These are phyloP conservation scores for Potorous gilbertii DNA, from an alignment of 2,797 vertebrate species.

Conservation along the genomic window DNA sequence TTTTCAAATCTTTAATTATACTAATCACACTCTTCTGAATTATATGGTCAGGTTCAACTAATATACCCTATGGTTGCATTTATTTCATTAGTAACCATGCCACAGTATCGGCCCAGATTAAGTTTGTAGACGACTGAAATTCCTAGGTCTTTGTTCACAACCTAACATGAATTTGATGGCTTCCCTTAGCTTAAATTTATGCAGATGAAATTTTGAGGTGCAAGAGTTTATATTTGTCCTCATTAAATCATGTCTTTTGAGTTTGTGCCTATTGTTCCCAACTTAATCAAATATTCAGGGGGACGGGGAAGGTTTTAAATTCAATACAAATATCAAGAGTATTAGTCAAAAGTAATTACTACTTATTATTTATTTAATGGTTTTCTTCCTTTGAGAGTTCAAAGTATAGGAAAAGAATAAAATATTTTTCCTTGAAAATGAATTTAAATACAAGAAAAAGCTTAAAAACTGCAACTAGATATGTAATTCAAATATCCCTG, in stretches of 20 bases:
- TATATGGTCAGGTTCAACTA: not conserved
- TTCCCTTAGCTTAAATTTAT: not conserved
- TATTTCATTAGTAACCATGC: not conserved
- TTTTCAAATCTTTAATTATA: not conserved
- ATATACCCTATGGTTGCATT: not conserved
- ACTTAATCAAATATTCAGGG: not conserved
- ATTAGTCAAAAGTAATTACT: not conserved
- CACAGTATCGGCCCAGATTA: not conserved
- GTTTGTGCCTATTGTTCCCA: not conserved
- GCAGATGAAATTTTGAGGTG: not conserved
- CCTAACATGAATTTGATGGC: not conserved
- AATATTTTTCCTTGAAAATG: slow-evolving; percentile 25
- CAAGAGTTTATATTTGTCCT: not conserved
- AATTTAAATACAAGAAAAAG: not conserved
- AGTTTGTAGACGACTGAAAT: not conserved
- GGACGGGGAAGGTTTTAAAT: not conserved
- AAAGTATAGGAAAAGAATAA: slow-evolving; percentile 17
- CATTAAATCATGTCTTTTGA: not conserved
- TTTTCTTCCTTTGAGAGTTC: slow-evolving; percentile 24
- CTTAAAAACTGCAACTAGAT: not conserved
- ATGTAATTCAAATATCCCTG: not conserved
- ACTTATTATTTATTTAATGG: not conserved
- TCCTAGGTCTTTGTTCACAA: not conserved
- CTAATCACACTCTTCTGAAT: not conserved
- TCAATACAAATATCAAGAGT: slow-evolving; percentile 19